Base-by-base conservation (phyloP, 2,113 vertebrate species). In the Motacilla alba region DNA sequence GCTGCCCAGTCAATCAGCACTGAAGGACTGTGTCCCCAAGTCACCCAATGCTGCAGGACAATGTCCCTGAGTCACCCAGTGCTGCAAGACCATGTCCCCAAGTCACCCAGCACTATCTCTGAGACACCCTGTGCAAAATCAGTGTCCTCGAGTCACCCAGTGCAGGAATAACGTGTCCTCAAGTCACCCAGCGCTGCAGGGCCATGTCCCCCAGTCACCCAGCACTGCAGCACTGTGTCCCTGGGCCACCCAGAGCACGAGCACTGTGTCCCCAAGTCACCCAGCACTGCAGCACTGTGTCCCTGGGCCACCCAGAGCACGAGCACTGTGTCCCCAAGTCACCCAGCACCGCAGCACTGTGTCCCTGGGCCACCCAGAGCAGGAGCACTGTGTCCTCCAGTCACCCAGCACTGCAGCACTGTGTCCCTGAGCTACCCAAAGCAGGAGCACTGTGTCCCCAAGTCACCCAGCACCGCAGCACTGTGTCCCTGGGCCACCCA, bases 91-190 rank as follows among this genome's bases (percentile, higher is more conserved):
- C 3, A 6, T 30, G 50, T 14, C 6, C 4, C 11, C 2, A 2
- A 2, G 31, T 6, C 52, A 74, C 24, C 9, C 73, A 60, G n/a
- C n/a, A n/a, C n/a, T n/a, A n/a, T n/a, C n/a, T n/a, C n/a, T n/a
- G n/a, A n/a, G n/a, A n/a, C n/a, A n/a, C n/a, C n/a, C n/a, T n/a
- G n/a, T n/a, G n/a, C n/a, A n/a, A n/a, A n/a, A n/a, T n/a, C n/a
- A n/a, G n/a, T n/a, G n/a, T 53, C 18, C 60, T 27, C 1, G 3
- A 0, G 50, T 6, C 43, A 58, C 14, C 22, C 41, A 50, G 18
- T 50, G 55, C 24, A 46, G 31, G 1, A 35, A 41, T 0, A n/a
- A n/a, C n/a, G 2, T 20, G 9, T 55, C 26, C 50, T 4, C 0
- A 3, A 2, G 68, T 4, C 37, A 60, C 37, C 16, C 27, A 56